phyloP scores from a whole-genome alignment of 2,113 vertebrate species.

The Sapajus apella region DNA sequence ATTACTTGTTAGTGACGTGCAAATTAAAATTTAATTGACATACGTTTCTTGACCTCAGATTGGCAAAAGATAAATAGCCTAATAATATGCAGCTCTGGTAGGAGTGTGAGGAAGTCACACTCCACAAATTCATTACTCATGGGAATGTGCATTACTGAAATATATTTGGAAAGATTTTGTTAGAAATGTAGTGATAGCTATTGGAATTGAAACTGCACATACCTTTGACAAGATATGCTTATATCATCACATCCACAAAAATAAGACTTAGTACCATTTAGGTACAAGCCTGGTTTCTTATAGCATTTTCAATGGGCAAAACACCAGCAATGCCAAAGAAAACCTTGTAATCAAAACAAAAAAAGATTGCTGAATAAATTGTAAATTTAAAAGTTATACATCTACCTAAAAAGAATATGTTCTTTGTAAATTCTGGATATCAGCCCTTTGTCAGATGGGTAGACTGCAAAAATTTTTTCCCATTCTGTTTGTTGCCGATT shows the following conservation, averaged over 20 bases:
- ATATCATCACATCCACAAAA: not conserved
- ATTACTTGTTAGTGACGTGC: not conserved
- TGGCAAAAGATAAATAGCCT: not conserved
- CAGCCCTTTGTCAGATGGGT: too few species aligned
- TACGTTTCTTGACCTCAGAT: not conserved
- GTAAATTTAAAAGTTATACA: not conserved
- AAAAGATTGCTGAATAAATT: not conserved
- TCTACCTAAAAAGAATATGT: not conserved
- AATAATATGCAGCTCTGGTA: not conserved
- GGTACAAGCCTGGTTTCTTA: not conserved
- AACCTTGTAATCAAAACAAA: not conserved
- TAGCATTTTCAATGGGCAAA: not conserved
- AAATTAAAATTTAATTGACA: not conserved
- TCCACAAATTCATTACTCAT: not conserved
- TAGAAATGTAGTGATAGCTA: not conserved
- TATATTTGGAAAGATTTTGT: not conserved
- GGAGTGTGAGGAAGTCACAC: not conserved
- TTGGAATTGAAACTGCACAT: not conserved
- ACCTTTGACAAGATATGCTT: not conserved
- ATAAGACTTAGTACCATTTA: not conserved
- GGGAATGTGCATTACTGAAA: not conserved
- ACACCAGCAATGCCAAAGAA: not conserved
- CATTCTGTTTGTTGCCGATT: too few species aligned
- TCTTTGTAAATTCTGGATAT: too few species aligned
- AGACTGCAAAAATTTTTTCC: too few species aligned